A percentile compares a stretch with the other conserved stretches of the same genome.
Evolutionary conservation across 1,140 invertebrate genomes (phyloP).

Genomic region (Protaetia brevitarsis): DNA sequence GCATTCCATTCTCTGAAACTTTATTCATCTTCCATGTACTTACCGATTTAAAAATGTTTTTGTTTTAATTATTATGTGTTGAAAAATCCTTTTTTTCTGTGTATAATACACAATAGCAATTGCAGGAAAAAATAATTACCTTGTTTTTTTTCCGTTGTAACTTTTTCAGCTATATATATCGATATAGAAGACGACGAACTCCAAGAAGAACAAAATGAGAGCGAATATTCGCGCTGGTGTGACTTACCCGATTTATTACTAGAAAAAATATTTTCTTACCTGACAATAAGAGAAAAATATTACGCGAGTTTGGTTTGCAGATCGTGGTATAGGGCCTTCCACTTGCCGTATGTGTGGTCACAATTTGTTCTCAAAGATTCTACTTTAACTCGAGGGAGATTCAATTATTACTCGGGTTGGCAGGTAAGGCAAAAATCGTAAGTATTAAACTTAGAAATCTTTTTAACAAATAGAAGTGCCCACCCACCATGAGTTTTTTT

Average conservation of each 20-base stretch:
- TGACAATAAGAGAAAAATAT: slow-evolving; percentile 67
- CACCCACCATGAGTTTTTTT: no score
- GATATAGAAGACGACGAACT: slow-evolving; percentile 55
- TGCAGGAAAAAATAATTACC: no score
- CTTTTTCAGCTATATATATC: slow-evolving; percentile 57
- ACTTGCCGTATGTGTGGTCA: slow-evolving; percentile 71
- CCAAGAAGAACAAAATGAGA: slow-evolving; percentile 45
- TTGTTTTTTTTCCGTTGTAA: not conserved
- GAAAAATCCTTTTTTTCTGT: no score
- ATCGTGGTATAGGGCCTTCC: slow-evolving; percentile 70
- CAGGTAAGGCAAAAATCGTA: slow-evolving; percentile 51
- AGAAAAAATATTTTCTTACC: slow-evolving; percentile 72
- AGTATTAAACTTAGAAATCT: not conserved
- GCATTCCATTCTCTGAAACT: no score
- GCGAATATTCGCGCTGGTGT: slow-evolving; percentile 61
- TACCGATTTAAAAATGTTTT: no score
- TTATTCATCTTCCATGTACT: no score
- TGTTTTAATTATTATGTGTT: no score
- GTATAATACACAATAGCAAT: no score
- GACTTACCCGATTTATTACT: slow-evolving; percentile 72
- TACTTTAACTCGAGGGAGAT: slow-evolving; percentile 71
- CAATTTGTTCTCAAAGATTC: slow-evolving; percentile 69
- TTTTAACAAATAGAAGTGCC: not conserved
- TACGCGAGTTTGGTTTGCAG: slow-evolving; percentile 70
- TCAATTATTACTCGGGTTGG: slow-evolving; percentile 82